Evolutionary conservation across 1,140 invertebrate species (phyloP).

Genomic region (Drosophila kohkoa): DNA sequence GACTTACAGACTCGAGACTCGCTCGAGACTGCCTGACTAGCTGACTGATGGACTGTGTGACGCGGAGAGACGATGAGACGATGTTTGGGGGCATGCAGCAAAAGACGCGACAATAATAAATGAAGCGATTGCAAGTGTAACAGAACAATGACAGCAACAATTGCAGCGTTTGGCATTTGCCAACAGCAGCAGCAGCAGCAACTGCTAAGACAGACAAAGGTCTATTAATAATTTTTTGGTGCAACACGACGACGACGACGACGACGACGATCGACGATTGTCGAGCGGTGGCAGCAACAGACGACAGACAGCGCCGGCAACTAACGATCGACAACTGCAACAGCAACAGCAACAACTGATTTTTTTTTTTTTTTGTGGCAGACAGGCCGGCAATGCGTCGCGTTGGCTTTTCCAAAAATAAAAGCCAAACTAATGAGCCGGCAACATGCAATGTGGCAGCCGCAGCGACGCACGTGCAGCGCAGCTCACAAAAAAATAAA

Average conservation of each 20-base stretch:
- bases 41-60: conserved; percentile 34
- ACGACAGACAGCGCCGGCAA: conserved; percentile 67
- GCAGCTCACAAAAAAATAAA: conserved; percentile 39
- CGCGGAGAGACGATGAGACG: not conserved
- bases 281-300: conserved; percentile 48
- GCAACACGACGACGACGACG: conserved; percentile 29
- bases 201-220: conserved; percentile 68
- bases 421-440: conserved; percentile 82
- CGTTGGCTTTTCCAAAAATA: conserved; percentile 83
- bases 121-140: conserved; percentile 83
- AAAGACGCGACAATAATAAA: conserved; percentile 75
- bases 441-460: conserved; percentile 77
- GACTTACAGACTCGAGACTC: conserved; percentile 27
- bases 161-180: conserved; percentile 82
- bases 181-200: conserved; percentile 55
- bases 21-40: conserved; percentile 38
- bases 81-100: conserved; percentile 17
- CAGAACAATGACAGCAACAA: conserved; percentile 84
- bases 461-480: conserved; percentile 73
- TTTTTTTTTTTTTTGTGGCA: conserved; percentile 38
- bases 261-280: conserved; percentile 50
- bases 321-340: conserved; percentile 81
- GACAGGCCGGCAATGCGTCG: conserved; percentile 79
- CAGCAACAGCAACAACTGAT: conserved; percentile 44
- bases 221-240: conserved; percentile 81